Conservation (phyloP, 2,797 vertebrate species). For the Peromyscus attwateri region DNA sequence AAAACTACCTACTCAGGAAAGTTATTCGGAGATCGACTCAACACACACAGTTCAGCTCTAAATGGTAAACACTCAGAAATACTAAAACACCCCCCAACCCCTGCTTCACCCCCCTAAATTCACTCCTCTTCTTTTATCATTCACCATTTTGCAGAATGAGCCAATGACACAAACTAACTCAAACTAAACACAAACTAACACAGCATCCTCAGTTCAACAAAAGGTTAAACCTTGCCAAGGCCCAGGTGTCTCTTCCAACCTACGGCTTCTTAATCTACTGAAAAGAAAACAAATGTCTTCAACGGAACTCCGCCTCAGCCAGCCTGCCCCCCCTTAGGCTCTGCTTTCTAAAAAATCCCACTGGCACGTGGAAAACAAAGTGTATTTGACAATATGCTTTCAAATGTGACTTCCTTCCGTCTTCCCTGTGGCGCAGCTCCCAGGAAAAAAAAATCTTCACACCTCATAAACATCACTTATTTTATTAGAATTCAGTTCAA, state of each 20-base stretch:
- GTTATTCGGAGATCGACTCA: background rate
- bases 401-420: slow-evolving; percentile 59
- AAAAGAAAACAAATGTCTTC: slow-evolving; percentile 24
- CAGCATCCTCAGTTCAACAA: background rate
- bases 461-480: slow-evolving; percentile 37
- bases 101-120: background rate
- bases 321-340: background rate
- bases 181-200: background rate
- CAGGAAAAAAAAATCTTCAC: slow-evolving; percentile 61
- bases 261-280: background rate
- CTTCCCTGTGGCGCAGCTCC: slow-evolving; percentile 43
- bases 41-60: background rate
- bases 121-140: no score
- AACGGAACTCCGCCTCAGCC: background rate
- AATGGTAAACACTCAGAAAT: background rate
- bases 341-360: slow-evolving; percentile 32
- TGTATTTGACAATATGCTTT: slow-evolving; percentile 49
- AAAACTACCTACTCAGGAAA: background rate
- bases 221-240: background rate
- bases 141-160: background rate
- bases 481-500: slow-evolving; percentile 68
- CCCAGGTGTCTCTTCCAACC: background rate
- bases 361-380: slow-evolving; percentile 50
- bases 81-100: background rate
- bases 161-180: background rate